These are phyloP conservation scores for Silurus aristotelis DNA, from an alignment of 2,797 vertebrate species.

Conservation along the genomic window DNA sequence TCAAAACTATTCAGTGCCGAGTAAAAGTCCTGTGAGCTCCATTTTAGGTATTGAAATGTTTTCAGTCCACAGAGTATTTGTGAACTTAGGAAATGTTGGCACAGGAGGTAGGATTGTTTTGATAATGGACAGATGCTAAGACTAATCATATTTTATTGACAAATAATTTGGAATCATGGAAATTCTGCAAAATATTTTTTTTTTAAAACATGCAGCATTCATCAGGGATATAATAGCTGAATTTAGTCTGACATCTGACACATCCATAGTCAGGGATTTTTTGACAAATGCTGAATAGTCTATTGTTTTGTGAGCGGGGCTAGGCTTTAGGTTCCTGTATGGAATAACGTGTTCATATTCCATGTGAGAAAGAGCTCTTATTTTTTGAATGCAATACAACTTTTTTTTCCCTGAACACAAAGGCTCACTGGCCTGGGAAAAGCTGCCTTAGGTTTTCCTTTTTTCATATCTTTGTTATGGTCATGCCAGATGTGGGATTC, in stretches of 20 bases:
- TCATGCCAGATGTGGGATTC: conserved; percentile 68
- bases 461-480: conserved; percentile 69
- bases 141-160: background rate
- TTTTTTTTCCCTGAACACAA: conserved; percentile 59
- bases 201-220: conserved; percentile 11
- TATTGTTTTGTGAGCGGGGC: conserved; percentile 67
- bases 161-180: background rate
- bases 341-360: conserved; percentile 60
- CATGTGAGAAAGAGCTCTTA: conserved; percentile 72
- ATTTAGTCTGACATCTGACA: conserved; percentile 16
- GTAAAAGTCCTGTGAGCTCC: background rate
- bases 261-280: conserved; percentile 25
- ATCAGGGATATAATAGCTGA: background rate
- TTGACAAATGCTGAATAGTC: conserved; percentile 58
- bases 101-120: background rate
- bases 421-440: conserved; percentile 59
- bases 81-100: background rate
- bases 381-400: conserved; percentile 68
- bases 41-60: background rate
- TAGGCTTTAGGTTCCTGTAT: conserved; percentile 57
- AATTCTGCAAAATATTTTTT: background rate
- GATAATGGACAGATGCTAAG: background rate
- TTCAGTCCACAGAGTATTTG: background rate
- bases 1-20: background rate
- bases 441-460: conserved; percentile 66